phyloP scores from a whole-genome alignment of 2,113 vertebrate species.

The Tachycineta bicolor region DNA sequence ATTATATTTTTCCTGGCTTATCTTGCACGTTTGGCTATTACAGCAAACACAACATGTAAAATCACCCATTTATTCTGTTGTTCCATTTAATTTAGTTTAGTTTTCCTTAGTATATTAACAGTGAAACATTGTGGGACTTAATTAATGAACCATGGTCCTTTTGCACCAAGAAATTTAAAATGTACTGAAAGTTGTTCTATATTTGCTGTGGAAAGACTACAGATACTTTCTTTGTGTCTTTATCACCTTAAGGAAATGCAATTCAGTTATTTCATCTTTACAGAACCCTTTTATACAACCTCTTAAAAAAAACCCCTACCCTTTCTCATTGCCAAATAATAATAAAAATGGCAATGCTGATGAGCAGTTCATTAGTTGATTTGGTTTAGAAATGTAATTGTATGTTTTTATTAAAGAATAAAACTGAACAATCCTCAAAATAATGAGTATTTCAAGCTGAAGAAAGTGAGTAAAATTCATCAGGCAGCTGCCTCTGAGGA shows the following conservation, averaged over 20 bases:
- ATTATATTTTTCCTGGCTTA: neutral
- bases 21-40: neutral
- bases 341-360: neutral
- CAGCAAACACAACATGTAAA: neutral
- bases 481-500: neutral
- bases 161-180: neutral
- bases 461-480: neutral
- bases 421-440: neutral
- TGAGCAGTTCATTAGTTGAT: neutral
- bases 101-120: constrained; percentile 6
- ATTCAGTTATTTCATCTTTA: constrained; percentile 26
- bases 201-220: neutral
- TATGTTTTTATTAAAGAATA: constrained; percentile 36
- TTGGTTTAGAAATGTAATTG: constrained; percentile 2
- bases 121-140: neutral
- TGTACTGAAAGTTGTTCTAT: neutral
- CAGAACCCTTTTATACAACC: neutral
- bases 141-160: neutral
- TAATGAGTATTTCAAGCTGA: neutral
- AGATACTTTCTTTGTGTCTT: constrained; percentile 14
- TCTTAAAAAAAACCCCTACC: neutral
- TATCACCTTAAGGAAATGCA: constrained; percentile 17
- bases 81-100: constrained; percentile 24
- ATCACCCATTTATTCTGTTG: neutral
- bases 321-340: neutral